Conservation (phyloP, 1,140 invertebrate species). For the Drosophila nannoptera region DNA sequence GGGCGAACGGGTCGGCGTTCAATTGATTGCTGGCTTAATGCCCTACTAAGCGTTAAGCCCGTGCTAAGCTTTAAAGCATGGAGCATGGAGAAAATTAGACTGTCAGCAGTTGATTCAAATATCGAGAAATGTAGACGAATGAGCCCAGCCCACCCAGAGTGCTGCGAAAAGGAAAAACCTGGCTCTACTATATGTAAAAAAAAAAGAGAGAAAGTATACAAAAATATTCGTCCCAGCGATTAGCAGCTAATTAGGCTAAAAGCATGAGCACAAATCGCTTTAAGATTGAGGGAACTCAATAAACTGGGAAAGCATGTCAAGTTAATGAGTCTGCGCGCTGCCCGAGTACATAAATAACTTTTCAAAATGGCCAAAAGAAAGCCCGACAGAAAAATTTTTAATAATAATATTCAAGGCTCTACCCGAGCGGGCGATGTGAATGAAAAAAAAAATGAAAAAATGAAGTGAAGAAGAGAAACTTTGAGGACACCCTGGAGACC, state of each 20-base stretch:
- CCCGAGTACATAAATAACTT: constrained; percentile 38
- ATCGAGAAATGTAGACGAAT: background rate
- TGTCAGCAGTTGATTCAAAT: constrained; percentile 1
- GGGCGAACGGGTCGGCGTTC: background rate
- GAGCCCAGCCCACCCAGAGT: background rate
- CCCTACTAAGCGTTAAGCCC: constrained; percentile 13
- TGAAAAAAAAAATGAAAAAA: no score
- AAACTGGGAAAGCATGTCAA: constrained; percentile 23
- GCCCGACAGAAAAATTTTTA: constrained; percentile 16
- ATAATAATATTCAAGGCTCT: constrained; percentile 36
- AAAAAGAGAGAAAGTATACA: no score
- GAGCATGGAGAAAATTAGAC: constrained; percentile 1
- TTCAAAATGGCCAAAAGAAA: constrained; percentile 22
- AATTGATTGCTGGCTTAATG: constrained; percentile 39
- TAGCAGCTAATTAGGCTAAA: background rate
- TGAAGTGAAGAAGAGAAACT: constrained; percentile 17
- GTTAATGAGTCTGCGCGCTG: constrained; percentile 20
- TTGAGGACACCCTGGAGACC: constrained; percentile 25
- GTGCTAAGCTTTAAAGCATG: constrained; percentile 19
- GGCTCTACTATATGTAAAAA: background rate
- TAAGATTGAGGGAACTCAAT: constrained; percentile 1
- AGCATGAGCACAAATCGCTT: background rate
- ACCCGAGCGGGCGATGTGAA: background rate
- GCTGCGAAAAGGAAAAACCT: background rate
- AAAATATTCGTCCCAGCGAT: background rate